phyloP scores from a whole-genome alignment of 2,888 invertebrate species.

The Pseudanteris insignis region DNA sequence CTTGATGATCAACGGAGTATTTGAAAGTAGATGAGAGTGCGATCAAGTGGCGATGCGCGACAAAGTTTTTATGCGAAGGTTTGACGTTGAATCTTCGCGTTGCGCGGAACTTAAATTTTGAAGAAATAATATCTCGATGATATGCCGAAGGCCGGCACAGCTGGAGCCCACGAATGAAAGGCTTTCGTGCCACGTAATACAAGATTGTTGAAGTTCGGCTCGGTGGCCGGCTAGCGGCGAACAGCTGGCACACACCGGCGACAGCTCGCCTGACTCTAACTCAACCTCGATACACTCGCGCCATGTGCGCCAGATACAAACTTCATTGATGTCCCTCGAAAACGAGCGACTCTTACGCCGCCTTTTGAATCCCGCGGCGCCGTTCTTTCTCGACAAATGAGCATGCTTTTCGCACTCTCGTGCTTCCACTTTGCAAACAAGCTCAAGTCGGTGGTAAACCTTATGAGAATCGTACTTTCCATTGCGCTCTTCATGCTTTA shows the following conservation, averaged over 20 bases:
- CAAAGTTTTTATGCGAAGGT: conserved; percentile 14
- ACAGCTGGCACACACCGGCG: conserved; percentile 64
- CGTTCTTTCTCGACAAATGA: conserved; percentile 15
- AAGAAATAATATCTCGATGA: conserved; percentile 63
- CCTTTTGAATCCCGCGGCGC: too few species aligned
- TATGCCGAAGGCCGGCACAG: conserved; percentile 61
- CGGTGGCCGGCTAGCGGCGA: conserved; percentile 56
- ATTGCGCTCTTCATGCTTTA: conserved; percentile 5
- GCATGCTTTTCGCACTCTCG: conserved; percentile 33
- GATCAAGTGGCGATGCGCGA: conserved; percentile 11
- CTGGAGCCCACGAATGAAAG: conserved; percentile 59
- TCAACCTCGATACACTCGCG: conserved; percentile 61
- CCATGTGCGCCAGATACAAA: conserved; percentile 65
- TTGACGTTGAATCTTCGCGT: conserved; percentile 3
- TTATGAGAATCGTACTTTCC: conserved; percentile 14
- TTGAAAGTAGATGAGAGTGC: conserved; percentile 9
- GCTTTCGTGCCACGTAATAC: conserved; percentile 58
- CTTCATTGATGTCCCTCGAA: conserved; percentile 63
- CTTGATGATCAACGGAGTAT: conserved; percentile 2
- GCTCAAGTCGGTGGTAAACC: conserved; percentile 20
- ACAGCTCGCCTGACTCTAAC: conserved; percentile 65
- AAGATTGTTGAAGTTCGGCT: conserved; percentile 62
- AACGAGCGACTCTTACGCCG: conserved; percentile 12
- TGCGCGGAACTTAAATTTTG: conserved; percentile 52
- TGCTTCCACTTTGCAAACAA: conserved; percentile 29